Evolutionary conservation across 2,888 invertebrate species (phyloP).

Genomic region (Lydus trimaculatus): DNA sequence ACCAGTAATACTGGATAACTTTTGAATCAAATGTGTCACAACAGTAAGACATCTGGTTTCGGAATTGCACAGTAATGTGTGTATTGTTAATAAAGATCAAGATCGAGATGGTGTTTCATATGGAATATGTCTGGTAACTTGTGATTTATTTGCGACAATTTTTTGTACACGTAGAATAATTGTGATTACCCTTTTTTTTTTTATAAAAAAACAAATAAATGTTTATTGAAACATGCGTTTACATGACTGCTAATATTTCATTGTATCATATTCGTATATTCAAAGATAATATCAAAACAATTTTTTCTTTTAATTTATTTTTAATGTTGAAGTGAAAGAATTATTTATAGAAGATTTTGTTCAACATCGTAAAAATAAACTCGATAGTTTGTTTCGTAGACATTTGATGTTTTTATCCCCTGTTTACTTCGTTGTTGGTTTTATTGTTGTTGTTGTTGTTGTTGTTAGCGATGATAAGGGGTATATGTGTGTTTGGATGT

Average conservation of each 20-base stretch:
- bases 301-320: background rate
- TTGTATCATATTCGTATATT: background rate
- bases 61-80: background rate
- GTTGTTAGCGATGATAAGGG: background rate
- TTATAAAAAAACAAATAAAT: background rate
- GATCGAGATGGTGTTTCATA: background rate
- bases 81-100: too few relatives aligned
- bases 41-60: background rate
- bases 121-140: background rate
- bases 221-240: background rate
- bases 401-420: constrained; percentile 5
- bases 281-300: background rate
- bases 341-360: background rate
- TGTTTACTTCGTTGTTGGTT: background rate
- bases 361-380: constrained; percentile 4
- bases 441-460: background rate
- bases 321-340: background rate
- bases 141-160: background rate
- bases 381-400: constrained; percentile 1
- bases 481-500: background rate
- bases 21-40: too few relatives aligned
- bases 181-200: too few relatives aligned
- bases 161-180: too few relatives aligned
- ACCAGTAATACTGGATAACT: too few relatives aligned
- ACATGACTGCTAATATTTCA: background rate